Percentiles rank a stretch among this genome's conserved stretches.
These are phyloP conservation scores for Cercopithecus mona DNA, from an alignment of 2,113 vertebrate species.

Conservation along the genomic window DNA sequence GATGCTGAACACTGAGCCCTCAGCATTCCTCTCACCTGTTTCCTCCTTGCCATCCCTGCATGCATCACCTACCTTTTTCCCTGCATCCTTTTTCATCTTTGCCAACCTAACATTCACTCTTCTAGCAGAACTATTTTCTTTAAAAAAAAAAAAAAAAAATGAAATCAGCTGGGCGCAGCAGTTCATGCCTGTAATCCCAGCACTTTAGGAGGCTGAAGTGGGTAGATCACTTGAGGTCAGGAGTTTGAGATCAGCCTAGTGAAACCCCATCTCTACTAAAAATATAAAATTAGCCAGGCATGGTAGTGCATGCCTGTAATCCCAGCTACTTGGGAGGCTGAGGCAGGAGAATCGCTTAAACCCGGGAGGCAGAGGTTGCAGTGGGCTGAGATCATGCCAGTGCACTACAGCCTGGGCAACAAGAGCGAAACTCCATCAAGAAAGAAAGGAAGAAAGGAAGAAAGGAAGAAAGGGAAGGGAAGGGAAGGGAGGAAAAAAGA, in stretches of 20 bases:
- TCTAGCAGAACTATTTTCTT: not conserved
- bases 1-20: not conserved
- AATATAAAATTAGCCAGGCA: not conserved
- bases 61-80: not conserved
- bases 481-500: accelerated
- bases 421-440: not conserved
- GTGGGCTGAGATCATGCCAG: not conserved
- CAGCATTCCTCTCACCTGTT: not conserved
- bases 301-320: not conserved
- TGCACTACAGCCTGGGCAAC: not conserved
- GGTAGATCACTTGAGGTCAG: not conserved
- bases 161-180: not conserved
- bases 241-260: not conserved
- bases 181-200: not conserved
- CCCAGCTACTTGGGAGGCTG: not conserved
- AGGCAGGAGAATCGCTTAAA: not conserved
- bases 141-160: not conserved
- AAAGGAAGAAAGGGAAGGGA: accelerated
- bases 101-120: not conserved
- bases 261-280: not conserved
- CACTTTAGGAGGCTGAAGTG: not conserved
- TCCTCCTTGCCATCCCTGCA: not conserved
- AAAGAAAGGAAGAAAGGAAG: too few relatives aligned
- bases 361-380: not conserved
- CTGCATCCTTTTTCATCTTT: not conserved